A percentile compares a stretch with the other conserved stretches of the same genome.
Conservation (phyloP, 2,797 vertebrate species). For the Nyctalus aviator region DNA sequence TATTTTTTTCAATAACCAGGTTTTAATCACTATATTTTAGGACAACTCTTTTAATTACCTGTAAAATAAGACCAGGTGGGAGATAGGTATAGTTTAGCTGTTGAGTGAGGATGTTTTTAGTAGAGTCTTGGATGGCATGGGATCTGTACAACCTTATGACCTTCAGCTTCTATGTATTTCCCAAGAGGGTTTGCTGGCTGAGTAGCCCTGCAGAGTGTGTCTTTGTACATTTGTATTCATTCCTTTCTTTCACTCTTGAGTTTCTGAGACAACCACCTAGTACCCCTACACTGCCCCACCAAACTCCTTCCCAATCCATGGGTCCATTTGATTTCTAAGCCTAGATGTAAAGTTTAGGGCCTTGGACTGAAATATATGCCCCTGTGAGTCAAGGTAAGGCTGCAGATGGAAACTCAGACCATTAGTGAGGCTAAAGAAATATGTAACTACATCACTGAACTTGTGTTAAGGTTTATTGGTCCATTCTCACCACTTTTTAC, state of each 20-base stretch:
- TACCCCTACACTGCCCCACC: neutral
- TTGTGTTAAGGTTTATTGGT: constrained; percentile 77
- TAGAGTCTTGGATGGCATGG: neutral
- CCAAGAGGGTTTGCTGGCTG: neutral
- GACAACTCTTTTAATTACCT: constrained; percentile 50
- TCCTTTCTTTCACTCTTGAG: constrained; percentile 45
- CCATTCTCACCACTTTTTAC: constrained; percentile 74
- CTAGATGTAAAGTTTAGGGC: neutral
- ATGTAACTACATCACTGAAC: constrained; percentile 53
- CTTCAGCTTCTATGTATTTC: neutral
- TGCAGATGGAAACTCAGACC: constrained; percentile 41
- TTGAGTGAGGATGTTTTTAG: neutral
- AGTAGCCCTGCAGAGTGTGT: neutral
- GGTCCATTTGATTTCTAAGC: constrained; percentile 46
- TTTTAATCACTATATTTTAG: constrained; percentile 40
- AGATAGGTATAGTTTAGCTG: neutral
- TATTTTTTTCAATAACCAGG: neutral
- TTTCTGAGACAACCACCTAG: neutral
- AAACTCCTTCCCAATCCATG: neutral
- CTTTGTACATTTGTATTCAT: constrained; percentile 16
- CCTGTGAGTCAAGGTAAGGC: constrained; percentile 10
- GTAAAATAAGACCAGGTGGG: constrained; percentile 2
- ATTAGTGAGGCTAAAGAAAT: constrained; percentile 57
- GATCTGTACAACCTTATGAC: neutral
- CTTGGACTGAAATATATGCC: constrained; percentile 53